Base-by-base conservation (phyloP, 1,140 invertebrate genomes). In the Steinernema khuongi region DNA sequence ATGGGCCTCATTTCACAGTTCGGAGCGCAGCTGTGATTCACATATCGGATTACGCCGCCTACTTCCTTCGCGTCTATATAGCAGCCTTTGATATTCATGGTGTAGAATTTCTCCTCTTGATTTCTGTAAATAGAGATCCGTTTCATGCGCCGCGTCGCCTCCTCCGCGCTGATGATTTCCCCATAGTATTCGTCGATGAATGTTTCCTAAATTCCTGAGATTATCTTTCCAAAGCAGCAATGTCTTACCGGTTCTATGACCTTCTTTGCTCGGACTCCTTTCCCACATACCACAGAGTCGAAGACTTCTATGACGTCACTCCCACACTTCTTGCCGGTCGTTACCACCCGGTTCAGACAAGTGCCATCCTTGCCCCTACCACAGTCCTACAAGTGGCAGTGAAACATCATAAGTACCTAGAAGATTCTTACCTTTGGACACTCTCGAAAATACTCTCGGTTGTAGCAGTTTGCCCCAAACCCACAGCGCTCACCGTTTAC, bases 131-230 rank as follows among this genome's bases (percentile, higher is more conserved):
- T 60, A 22, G 2, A 60, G 2, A n/a, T 22, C 50, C 26, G 14
- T 22, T 60, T 7, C 36, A 11, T 7, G n/a, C 36, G 36, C 36
- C 36, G 7, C 22, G 14, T 60, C 50, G 30, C 4, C 19, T 72
- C 43, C 1, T 67, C 71, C 7, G 28, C 28, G 28, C 30, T 29
- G 26, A 72, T 50, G 0, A 72, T 66, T 72, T 72, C 71, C 17
- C 71, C 71, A 29, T 31, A 72, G 33, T 72, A 72, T n/a, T 72
- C 71, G n/a, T 32, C 71, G 26, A 72, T 67, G 22, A n/a, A 72
- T 26, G 41, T 29, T 1, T 72, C 30, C 70, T 72, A 31, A 70
- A 72, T 4, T 7, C 26, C 7, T 22, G 19, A 60, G 14, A n/a
- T 60, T 60, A 22, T 7, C 4, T 60, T 60, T 7, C 7, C 7